Base-by-base conservation (phyloP, 2,113 vertebrate genomes). In the Egretta garzetta region DNA sequence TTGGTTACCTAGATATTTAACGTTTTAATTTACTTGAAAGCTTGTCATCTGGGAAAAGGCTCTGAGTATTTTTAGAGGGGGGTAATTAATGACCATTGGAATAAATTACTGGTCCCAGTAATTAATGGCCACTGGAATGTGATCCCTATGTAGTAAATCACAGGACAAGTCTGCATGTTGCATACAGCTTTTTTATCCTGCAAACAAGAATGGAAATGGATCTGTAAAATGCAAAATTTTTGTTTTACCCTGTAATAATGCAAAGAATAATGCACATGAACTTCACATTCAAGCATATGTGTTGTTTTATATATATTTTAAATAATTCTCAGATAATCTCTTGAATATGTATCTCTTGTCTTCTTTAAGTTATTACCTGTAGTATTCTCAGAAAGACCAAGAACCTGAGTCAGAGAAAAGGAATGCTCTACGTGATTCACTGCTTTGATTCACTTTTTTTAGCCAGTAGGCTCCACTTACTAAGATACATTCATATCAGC, bases 151-250 rank as follows among this genome's bases (percentile, higher is more conserved):
- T 18, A 83, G 20, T 60, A 89, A 83, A 83, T 47, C n/a, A 64
- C 18, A 63, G 13, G 39, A 67, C 10, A 90, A 79, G 10, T 55
- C 52, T 79, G 21, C 14, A n/a, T 80, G 66, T 71, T 63, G n/a
- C 49, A 62, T 37, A 56, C 9, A 71, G n/a, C 5, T 47, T 81
- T 79, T 84, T 66, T 55, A 73, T 63, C 80, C 35, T 60, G 33
- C 39, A 53, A 62, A 45, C 32, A 74, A 53, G n/a, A 92, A 67
- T 35, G 68, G 32, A 55, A 97, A 96, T 59, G 63, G 62, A 91
- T 70, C n/a, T 59, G 63, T 89, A 96, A 94, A 95, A 80, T n/a
- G 53, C 49, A 96, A 81, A 37, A 8, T 58, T 64, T 81, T 81
- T 56, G 3, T 6, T 88, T 81, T 87, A 58, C 17, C 6, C n/a